Base-by-base conservation (phyloP, 30 jellyfish, hydroid and myxozoan genomes). In the Cassiopea xamachana region DNA sequence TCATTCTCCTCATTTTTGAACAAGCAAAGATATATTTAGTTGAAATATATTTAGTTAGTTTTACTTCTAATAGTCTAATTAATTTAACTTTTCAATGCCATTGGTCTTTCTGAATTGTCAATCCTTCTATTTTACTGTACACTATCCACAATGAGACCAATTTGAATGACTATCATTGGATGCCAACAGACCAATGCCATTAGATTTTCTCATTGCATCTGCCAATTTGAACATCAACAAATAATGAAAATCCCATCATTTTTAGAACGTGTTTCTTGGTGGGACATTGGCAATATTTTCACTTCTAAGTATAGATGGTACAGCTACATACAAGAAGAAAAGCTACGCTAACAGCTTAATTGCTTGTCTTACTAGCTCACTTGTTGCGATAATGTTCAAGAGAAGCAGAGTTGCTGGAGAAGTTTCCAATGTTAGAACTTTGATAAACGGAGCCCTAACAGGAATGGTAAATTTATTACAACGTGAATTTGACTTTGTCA, bases 391-490 rank as follows among this genome's bases (percentile, higher is more conserved):
- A 89, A 62, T 87, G 85, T 90, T 91, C 69, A 90, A 90, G 69
- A 48, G 97, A 60, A 84, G 96, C 18, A 75, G 86, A 16, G 48
- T 80, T 58, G 87, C 64, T 59, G 98, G 98, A 1, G 92, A 90
- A 43, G 48, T n/a, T 46, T 88, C 93, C 73, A 82, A 85, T 49
- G 71, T 94, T 9, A 67, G 80, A 69, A 96, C 98, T n/a, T 70
- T 94, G 82, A 46, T 94, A 16, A 94, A 90, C 78, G 98, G 98
- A 7, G 98, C 98, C 17, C 7, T 94, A 0, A 74, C 93, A 55
- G 98, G 98, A 19, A 39, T 94, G 94, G 98, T 94, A 91, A 79
- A 90, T 71, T 27, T 27, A 0, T 27, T 27, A 27, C 39, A 27
- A 27, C 39, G 39, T 27, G 39, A 27, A 27, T 27, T 27, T 27